phyloP scores from a whole-genome alignment of 2,888 invertebrate genomes.

The Tortrix viridana region DNA sequence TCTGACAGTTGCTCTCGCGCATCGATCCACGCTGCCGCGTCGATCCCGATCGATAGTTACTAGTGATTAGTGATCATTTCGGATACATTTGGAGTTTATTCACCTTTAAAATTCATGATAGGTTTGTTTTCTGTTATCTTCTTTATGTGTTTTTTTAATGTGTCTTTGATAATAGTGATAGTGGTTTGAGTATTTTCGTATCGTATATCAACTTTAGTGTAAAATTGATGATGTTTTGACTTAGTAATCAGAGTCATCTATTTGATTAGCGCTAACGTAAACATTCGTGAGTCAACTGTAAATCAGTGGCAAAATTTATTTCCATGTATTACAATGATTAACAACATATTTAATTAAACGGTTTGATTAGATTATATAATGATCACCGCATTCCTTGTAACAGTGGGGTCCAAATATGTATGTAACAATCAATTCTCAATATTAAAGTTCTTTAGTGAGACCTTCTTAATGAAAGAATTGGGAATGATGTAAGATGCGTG shows the following conservation, averaged over 20 bases:
- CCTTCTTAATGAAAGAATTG: conserved; percentile 8
- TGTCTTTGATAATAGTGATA: conserved; percentile 69
- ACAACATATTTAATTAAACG: conserved; percentile 11
- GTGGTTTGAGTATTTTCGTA: conserved; percentile 62
- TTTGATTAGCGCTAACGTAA: conserved; percentile 13
- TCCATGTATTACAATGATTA: conserved; percentile 16
- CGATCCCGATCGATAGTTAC: conserved; percentile 60
- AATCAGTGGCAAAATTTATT: conserved; percentile 24
- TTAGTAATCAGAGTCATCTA: conserved; percentile 28
- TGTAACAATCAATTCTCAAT: conserved; percentile 7
- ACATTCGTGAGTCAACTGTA: conserved; percentile 31
- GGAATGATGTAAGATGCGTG: conserved; percentile 1
- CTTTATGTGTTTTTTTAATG: conserved; percentile 55
- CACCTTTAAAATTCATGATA: conserved; percentile 39
- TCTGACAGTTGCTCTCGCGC: conserved; percentile 76
- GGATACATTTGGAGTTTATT: conserved; percentile 39
- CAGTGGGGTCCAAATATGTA: conserved; percentile 7
- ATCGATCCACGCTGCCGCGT: conserved; percentile 65
- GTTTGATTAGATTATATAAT: conserved; percentile 23
- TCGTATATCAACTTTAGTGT: conserved; percentile 15
- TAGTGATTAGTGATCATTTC: conserved; percentile 51
- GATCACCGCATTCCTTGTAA: conserved; percentile 12
- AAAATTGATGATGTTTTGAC: conserved; percentile 9
- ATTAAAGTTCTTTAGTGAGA: conserved; percentile 9
- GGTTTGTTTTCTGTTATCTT: conserved; percentile 47